These are phyloP conservation scores for Podarcis siculus DNA, from an alignment of 2,797 vertebrate species.

Conservation along the genomic window DNA sequence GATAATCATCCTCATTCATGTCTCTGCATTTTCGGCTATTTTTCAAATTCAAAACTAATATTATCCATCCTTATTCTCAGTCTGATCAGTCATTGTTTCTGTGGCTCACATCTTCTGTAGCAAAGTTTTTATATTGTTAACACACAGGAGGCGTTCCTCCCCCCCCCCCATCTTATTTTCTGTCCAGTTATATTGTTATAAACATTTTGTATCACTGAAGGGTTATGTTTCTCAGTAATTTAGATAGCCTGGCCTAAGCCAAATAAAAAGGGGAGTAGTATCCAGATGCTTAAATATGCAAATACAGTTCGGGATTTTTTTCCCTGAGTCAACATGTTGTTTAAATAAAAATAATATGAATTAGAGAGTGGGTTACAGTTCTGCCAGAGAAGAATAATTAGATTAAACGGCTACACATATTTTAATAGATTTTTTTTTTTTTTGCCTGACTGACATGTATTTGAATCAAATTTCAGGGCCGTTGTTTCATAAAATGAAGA, in stretches of 20 bases:
- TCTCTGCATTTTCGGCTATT: too few species aligned
- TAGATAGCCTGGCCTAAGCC: not conserved
- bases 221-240: not conserved
- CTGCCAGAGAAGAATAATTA: conserved; percentile 14
- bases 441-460: conserved; percentile 42
- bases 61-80: too few species aligned
- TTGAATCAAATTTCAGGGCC: conserved; percentile 31
- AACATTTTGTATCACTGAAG: not conserved
- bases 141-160: too few species aligned
- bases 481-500: conserved; percentile 26
- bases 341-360: conserved; percentile 13
- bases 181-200: not conserved
- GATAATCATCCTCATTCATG: too few species aligned
- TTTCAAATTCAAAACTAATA: too few species aligned
- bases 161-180: too few species aligned
- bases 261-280: not conserved
- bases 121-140: too few species aligned
- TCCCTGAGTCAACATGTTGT: conserved; percentile 12
- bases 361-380: conserved; percentile 13
- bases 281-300: not conserved
- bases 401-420: conserved; percentile 7
- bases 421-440: not conserved
- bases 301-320: not conserved
- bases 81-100: too few species aligned
- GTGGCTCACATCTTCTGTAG: too few species aligned